phyloP scores from a whole-genome alignment of 2,113 vertebrate genomes.

The Zosterops lateralis region DNA sequence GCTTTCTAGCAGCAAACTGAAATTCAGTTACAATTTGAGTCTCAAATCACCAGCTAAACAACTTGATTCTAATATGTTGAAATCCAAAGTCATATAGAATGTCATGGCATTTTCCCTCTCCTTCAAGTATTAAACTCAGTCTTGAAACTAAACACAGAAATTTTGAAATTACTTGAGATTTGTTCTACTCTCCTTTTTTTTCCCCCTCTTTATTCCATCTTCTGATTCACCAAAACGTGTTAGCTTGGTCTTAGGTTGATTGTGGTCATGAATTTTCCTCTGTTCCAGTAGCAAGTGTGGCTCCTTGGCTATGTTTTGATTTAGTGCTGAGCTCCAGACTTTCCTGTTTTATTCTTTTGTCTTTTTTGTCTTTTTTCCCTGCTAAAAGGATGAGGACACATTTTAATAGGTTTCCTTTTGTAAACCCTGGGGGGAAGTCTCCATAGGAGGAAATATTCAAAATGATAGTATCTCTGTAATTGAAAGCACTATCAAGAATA shows the following conservation, averaged over 20 bases:
- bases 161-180: not conserved
- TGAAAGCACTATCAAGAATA: constrained; percentile 40
- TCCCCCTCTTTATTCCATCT: not conserved
- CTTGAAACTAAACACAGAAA: not conserved
- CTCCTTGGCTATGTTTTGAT: not conserved
- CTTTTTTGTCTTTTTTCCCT: not conserved
- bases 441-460: constrained; percentile 43
- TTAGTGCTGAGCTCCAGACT: not conserved
- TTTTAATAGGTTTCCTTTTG: constrained; percentile 30
- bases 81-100: not conserved
- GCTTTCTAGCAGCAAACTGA: not conserved
- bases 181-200: not conserved
- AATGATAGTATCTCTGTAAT: constrained; percentile 51
- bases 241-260: not conserved
- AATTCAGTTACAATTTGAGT: not conserved
- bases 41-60: not conserved
- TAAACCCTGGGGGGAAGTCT: constrained; percentile 18
- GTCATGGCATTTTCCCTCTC: not conserved
- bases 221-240: not conserved
- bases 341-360: not conserved
- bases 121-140: not conserved
- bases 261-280: not conserved
- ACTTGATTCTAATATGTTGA: not conserved
- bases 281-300: not conserved
- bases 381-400: not conserved